Base-by-base conservation (phyloP, 2,797 vertebrate species). In the Phalanger gymnotis region DNA sequence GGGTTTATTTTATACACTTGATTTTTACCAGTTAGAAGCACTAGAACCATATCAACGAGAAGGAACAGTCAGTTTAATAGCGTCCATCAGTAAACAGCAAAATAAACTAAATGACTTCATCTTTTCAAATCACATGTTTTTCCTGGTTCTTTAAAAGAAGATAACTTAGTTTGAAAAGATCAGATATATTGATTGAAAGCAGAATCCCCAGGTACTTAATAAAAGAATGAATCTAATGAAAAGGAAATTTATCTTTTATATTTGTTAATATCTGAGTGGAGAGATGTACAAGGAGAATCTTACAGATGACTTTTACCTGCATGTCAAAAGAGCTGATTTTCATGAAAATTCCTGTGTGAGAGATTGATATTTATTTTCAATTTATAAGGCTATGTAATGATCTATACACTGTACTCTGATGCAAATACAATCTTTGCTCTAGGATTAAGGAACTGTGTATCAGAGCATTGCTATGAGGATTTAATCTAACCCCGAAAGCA, bases 161-260 rank as follows among this genome's bases (percentile, higher is more conserved):
- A 61, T 95, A 95, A 98, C 94, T 96, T 95, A 94, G 96, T 97
- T 97, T 95, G 94, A 94, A 98, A 96, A 97, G 94, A 96, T 96
- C 95, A 95, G 51, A 92, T 96, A 53, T 96, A 97, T 97, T 95
- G 94, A 98, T 90, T 97, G 90, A 97, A 96, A 95, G 96, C 81
- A 93, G 94, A 97, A 96, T 98, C 95, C 55, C 95, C 2, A 94
- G 95, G 53, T 96, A 91, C 94, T 97, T 95, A 96, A 94, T 94
- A 40, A 87, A 95, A 96, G 89, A 97, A 95, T 97, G 95, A 96
- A 9, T 94, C 90, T 94, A 97, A 97, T 96, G 93, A 92, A 97
- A 96, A 95, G 66, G 52, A 94, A 95, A 95, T 95, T 96, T 96
- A 91, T 97, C 90, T 96, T 95, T 95, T 61, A 89, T 90, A 73